These are phyloP conservation scores for Cataglyphis rosenhaueri DNA, from an alignment of 2,888 invertebrate species.

Conservation along the genomic window DNA sequence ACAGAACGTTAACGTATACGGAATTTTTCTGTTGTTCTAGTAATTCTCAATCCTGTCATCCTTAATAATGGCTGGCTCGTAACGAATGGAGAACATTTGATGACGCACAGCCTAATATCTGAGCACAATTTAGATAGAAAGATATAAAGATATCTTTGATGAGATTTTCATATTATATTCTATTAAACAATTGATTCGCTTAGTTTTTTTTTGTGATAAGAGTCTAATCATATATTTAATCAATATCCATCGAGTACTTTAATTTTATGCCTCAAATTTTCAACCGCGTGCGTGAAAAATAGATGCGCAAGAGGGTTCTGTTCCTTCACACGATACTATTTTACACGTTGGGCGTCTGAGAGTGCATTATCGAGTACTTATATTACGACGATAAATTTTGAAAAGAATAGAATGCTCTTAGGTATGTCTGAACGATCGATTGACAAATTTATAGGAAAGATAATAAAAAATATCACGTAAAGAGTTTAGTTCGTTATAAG, in stretches of 20 bases:
- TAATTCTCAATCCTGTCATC: conserved; percentile 60
- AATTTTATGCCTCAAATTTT: conserved; percentile 59
- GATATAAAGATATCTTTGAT: conserved; percentile 49
- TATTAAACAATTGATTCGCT: not conserved
- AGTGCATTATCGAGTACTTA: conserved; percentile 17
- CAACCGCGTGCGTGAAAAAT: conserved; percentile 45
- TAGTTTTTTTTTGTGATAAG: conserved; percentile 57
- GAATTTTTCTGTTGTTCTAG: conserved; percentile 6
- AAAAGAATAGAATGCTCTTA: not conserved
- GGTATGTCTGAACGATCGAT: not conserved
- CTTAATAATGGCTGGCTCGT: conserved; percentile 35
- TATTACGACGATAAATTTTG: conserved; percentile 18
- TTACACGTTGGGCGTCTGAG: conserved; percentile 50
- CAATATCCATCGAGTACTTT: conserved; percentile 53
- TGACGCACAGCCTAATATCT: conserved; percentile 36
- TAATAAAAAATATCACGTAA: not conserved
- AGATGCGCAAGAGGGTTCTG: conserved; percentile 35
- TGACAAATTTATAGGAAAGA: conserved; percentile 9
- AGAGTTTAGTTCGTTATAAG: not conserved
- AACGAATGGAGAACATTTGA: conserved; percentile 58
- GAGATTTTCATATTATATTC: not conserved
- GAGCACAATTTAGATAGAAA: conserved; percentile 57
- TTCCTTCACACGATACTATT: conserved; percentile 40
- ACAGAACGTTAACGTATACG: not conserved
- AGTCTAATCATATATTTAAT: conserved; percentile 61